Evolutionary conservation across 2,113 vertebrate genomes (phyloP).

Genomic region (Pteropus alecto): DNA sequence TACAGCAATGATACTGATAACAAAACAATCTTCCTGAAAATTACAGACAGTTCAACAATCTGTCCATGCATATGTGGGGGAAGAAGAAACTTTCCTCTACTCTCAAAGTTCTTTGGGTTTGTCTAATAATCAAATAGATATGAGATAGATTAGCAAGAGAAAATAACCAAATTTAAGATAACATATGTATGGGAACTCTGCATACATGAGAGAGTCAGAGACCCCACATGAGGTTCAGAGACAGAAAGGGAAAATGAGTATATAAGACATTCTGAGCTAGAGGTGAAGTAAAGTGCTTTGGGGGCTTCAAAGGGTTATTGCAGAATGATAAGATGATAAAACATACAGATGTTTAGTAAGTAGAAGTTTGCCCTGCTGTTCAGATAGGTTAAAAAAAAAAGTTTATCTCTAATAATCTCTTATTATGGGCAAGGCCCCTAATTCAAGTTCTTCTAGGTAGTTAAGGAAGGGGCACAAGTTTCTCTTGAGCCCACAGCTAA

Average conservation of each 20-base stretch:
- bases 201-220: neutral
- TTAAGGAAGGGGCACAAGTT: neutral
- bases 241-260: neutral
- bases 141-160: neutral
- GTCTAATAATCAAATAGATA: neutral
- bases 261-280: neutral
- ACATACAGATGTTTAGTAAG: neutral
- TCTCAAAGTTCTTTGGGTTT: neutral
- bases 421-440: neutral
- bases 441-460: neutral
- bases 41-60: neutral
- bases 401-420: neutral
- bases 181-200: neutral
- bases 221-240: neutral
- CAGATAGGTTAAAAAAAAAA: neutral
- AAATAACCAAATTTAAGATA: neutral
- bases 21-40: neutral
- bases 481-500: neutral
- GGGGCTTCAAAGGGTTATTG: neutral
- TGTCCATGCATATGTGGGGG: neutral
- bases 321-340: neutral
- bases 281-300: neutral
- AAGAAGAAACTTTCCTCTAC: neutral
- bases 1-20: neutral
- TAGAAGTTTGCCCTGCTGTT: neutral